These are phyloP conservation scores for Steinernema scapterisci DNA, from an alignment of 2,888 invertebrate species.

Conservation along the genomic window DNA sequence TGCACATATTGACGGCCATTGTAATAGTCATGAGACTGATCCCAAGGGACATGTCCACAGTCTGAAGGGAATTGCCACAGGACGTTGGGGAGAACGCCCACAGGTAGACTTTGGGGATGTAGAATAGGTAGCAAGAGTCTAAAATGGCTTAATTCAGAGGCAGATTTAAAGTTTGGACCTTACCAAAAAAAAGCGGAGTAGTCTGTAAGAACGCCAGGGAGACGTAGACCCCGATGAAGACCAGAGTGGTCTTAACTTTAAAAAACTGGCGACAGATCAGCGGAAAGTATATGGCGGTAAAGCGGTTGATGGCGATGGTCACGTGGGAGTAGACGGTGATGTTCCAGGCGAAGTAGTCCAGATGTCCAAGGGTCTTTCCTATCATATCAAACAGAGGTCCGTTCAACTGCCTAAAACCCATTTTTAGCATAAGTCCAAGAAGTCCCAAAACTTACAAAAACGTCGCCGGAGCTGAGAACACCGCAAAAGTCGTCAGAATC, in stretches of 20 bases:
- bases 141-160: neutral
- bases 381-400: neutral
- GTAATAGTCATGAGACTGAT: conserved; percentile 4
- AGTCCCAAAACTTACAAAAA: neutral
- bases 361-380: neutral
- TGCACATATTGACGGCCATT: neutral
- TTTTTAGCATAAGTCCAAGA: too few species aligned
- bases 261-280: neutral
- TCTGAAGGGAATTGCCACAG: neutral
- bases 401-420: neutral
- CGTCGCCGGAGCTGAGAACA: neutral
- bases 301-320: conserved; percentile 7
- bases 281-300: conserved; percentile 17
- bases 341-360: conserved; percentile 13
- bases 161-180: neutral
- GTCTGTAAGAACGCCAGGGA: neutral
- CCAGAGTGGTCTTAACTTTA: neutral
- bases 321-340: conserved; percentile 27
- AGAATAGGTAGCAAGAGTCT: neutral
- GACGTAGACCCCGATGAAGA: neutral
- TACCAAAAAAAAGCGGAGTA: neutral
- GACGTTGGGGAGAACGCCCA: neutral
- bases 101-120: neutral
- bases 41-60: conserved; percentile 7
- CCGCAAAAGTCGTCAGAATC: neutral